Evolutionary conservation across 2,888 invertebrate genomes (phyloP).

Genomic region (Tillus elongatus): DNA sequence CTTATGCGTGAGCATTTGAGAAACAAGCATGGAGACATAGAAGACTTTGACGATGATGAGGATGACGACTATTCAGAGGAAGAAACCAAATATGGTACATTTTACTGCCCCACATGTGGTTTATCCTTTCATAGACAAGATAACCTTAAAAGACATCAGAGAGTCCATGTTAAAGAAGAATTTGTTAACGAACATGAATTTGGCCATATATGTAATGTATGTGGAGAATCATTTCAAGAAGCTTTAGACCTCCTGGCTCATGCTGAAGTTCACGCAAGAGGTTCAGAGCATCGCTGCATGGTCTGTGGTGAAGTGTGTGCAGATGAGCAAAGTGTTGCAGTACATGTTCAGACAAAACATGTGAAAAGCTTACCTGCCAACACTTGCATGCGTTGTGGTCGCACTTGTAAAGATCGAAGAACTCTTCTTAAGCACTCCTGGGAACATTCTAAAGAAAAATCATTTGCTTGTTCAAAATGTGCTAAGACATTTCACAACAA

Average conservation of each 20-base stretch:
- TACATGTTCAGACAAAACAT: conserved; percentile 53
- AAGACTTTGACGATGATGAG: conserved; percentile 30
- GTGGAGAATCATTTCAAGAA: conserved; percentile 69
- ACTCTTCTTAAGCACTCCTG: conserved; percentile 60
- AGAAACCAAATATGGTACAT: conserved; percentile 49
- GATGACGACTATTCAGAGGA: conserved; percentile 49
- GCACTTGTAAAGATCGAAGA: conserved; percentile 58
- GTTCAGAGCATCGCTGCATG: conserved; percentile 50
- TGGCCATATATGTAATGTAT: conserved; percentile 67
- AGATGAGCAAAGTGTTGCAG: conserved; percentile 54
- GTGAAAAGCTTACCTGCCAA: conserved; percentile 53
- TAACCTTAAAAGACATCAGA: conserved; percentile 58
- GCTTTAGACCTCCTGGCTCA: conserved; percentile 69
- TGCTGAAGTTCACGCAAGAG: conserved; percentile 66
- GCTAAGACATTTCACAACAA: conserved; percentile 64
- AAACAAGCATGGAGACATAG: conserved; percentile 42
- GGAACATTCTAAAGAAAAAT: conserved; percentile 57
- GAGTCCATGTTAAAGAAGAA: conserved; percentile 40
- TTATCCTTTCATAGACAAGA: conserved; percentile 71
- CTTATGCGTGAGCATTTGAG: conserved; percentile 53
- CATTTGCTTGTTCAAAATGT: conserved; percentile 56
- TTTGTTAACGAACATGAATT: conserved; percentile 41
- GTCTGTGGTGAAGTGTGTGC: conserved; percentile 56
- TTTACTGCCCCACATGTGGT: conserved; percentile 66
- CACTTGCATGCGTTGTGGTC: conserved; percentile 57